Percentiles rank a stretch among this genome's conserved stretches.
These are phyloP conservation scores for Lathamus discolor DNA, from an alignment of 2,113 vertebrate genomes.

Conservation along the genomic window DNA sequence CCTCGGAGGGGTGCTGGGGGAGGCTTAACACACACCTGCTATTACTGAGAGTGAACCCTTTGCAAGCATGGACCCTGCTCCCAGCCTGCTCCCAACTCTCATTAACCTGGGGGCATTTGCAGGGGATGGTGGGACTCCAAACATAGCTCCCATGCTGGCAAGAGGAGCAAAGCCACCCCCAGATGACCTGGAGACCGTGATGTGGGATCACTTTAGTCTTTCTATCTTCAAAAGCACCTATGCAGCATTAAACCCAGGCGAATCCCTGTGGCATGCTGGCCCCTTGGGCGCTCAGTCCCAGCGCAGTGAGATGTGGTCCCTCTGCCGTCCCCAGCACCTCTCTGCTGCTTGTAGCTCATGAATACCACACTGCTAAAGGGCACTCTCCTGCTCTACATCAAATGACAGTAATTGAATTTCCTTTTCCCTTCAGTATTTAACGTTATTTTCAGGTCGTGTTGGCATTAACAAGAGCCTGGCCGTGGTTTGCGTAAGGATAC, in stretches of 20 bases:
- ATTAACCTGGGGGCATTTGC: not conserved
- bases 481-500: conserved; percentile 7
- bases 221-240: not conserved
- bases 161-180: not conserved
- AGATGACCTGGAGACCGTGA: not conserved
- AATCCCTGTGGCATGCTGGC: not conserved
- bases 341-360: not conserved
- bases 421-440: conserved; percentile 48
- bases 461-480: conserved; percentile 18
- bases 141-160: fast-evolving
- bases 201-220: fast-evolving
- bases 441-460: conserved; percentile 34
- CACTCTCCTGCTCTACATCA: conserved; percentile 33
- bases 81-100: fast-evolving
- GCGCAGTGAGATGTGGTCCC: not conserved
- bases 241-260: fast-evolving
- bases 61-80: fast-evolving
- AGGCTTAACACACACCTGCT: not conserved
- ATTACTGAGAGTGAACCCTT: not conserved
- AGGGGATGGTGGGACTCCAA: not conserved
- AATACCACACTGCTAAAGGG: conserved; percentile 4
- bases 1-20: not conserved
- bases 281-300: not conserved
- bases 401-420: conserved; percentile 59
- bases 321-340: not conserved